phyloP scores from a whole-genome alignment of 2,797 vertebrate genomes.

The Uromys caudimaculatus region DNA sequence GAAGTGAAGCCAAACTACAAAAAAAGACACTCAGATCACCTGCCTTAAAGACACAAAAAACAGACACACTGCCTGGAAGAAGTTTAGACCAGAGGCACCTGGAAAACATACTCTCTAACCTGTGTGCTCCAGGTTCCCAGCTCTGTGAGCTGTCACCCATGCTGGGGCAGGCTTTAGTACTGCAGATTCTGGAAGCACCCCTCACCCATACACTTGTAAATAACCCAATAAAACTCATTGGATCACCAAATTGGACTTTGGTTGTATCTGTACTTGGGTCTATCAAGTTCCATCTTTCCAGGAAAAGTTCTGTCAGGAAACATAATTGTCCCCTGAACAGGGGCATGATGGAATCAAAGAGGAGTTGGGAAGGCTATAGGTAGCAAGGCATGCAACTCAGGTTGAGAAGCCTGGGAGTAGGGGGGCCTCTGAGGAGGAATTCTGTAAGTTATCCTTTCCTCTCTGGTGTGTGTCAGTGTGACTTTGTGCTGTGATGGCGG shows the following conservation, averaged over 20 bases:
- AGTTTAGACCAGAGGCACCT: background rate
- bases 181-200: background rate
- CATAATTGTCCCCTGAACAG: background rate
- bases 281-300: background rate
- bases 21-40: background rate
- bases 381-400: background rate
- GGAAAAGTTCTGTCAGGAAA: background rate
- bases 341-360: background rate
- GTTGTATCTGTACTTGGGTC: background rate
- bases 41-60: background rate
- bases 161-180: background rate
- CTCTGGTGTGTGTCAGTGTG: background rate
- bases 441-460: background rate
- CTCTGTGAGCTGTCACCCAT: background rate
- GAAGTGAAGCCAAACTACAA: background rate
- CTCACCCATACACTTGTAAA: background rate
- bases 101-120: background rate
- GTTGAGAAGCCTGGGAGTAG: background rate
- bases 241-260: background rate
- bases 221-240: background rate
- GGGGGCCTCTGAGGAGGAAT: background rate
- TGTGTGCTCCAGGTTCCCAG: background rate
- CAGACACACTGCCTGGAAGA: background rate
- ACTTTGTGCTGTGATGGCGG: background rate
- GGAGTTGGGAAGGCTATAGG: background rate